Conservation (phyloP, 2,797 vertebrate species). For the Myotis pilosus region DNA sequence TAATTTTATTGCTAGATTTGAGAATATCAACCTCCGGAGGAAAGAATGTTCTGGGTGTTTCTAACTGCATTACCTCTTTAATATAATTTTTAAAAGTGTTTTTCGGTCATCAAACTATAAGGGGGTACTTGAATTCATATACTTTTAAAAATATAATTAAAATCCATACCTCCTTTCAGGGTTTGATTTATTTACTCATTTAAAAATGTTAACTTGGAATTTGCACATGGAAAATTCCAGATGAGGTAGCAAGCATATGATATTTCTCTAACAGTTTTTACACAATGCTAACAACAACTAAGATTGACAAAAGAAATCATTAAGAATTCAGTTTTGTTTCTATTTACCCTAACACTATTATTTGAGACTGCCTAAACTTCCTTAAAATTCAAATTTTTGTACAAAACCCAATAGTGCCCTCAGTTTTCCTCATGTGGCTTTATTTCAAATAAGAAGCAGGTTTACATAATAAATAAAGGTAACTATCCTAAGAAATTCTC, state of each 20-base stretch:
- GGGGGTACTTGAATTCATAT: background rate
- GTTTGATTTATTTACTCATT: constrained; percentile 51
- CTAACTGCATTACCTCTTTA: background rate
- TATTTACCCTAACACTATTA: constrained; percentile 35
- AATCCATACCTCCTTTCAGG: background rate
- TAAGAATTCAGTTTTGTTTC: constrained; percentile 54
- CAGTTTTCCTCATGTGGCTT: constrained; percentile 24
- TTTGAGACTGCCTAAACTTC: constrained; percentile 57
- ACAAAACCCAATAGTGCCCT: background rate
- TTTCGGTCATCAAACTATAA: background rate
- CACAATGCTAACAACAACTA: background rate
- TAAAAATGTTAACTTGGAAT: constrained; percentile 45
- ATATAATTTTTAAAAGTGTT: background rate
- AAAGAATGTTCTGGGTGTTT: background rate
- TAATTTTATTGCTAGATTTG: constrained; percentile 9
- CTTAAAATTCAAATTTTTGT: constrained; percentile 25
- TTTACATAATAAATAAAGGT: constrained; percentile 30
- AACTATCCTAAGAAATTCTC: constrained; percentile 16
- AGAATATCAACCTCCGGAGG: background rate
- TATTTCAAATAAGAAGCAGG: constrained; percentile 59
- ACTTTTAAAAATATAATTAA: background rate
- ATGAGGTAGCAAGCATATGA: constrained; percentile 5
- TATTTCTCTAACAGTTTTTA: constrained; percentile 32
- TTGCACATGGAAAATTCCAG: constrained; percentile 39
- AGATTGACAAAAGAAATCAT: constrained; percentile 49